phyloP scores from a whole-genome alignment of 2,888 invertebrate genomes.

The Hemicrepidius hirtus region DNA sequence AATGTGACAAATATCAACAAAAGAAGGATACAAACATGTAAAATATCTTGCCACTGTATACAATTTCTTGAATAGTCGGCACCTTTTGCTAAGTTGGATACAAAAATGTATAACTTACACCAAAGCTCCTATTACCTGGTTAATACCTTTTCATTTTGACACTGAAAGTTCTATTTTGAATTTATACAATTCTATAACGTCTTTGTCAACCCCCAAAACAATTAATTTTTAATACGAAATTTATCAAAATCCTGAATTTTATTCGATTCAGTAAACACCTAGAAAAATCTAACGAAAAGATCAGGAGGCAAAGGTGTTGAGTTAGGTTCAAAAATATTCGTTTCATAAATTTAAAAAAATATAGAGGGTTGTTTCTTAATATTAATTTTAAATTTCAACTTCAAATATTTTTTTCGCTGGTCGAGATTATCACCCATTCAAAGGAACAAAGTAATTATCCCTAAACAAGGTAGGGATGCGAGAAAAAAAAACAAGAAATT shows the following conservation, averaged over 20 bases:
- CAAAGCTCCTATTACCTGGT: conserved; percentile 70
- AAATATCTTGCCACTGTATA: conserved; percentile 52
- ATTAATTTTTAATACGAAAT: background rate
- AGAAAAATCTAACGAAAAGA: background rate
- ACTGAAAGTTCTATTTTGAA: background rate
- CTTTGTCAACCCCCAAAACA: no score
- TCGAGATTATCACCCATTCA: no score
- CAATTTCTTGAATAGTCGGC: conserved; percentile 61
- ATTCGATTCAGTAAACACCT: background rate
- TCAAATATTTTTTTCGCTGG: no score
- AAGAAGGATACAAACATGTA: conserved; percentile 54
- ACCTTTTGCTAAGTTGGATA: conserved; percentile 60
- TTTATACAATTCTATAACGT: no score
- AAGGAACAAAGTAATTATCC: no score
- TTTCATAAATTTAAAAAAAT: background rate
- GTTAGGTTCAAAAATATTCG: background rate
- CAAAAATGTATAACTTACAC: conserved; percentile 67
- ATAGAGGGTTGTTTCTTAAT: background rate
- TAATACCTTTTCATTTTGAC: conserved; percentile 63
- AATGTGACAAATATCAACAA: conserved; percentile 50
- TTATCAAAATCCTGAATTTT: background rate
- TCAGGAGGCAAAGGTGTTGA: conserved; percentile 16
- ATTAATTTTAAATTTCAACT: no score
- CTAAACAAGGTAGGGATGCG: no score
- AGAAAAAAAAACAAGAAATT: background rate